A percentile compares a stretch with the other conserved stretches of the same genome.
These are phyloP conservation scores for Fratercula arctica DNA, from an alignment of 2,797 vertebrate species.

Conservation along the genomic window DNA sequence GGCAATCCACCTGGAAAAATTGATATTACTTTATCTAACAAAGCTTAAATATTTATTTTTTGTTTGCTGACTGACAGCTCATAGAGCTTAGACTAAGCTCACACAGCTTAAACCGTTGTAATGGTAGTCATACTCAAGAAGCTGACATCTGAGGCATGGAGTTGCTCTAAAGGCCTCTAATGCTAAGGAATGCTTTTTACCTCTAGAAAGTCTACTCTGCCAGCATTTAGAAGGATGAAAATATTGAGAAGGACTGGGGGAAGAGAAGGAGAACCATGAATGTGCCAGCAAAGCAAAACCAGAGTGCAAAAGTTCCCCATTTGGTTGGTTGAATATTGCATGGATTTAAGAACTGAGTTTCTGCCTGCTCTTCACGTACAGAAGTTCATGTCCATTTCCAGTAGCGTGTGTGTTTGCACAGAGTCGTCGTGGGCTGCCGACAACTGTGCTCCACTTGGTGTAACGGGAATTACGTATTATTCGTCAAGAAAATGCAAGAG, in stretches of 20 bases:
- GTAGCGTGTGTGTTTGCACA: background rate
- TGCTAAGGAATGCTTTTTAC: background rate
- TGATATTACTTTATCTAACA: background rate
- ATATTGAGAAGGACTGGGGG: background rate
- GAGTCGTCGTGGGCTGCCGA: background rate
- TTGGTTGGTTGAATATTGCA: background rate
- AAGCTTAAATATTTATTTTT: constrained; percentile 12
- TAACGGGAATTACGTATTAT: rapidly evolving
- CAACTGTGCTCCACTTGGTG: background rate
- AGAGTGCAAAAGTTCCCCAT: background rate
- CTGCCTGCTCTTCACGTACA: background rate
- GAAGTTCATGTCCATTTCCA: background rate
- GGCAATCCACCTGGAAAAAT: background rate
- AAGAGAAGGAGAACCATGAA: background rate
- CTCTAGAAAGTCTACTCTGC: background rate
- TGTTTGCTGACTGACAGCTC: background rate
- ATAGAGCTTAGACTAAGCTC: background rate
- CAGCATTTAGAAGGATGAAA: background rate
- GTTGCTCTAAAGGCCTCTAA: background rate
- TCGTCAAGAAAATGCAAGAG: background rate
- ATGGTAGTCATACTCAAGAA: background rate
- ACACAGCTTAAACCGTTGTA: background rate
- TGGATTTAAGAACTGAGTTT: background rate
- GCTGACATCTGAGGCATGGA: background rate
- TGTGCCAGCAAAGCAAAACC: background rate